Base-by-base conservation (phyloP, 1,140 invertebrate genomes). In the Sesamia nonagrioides region DNA sequence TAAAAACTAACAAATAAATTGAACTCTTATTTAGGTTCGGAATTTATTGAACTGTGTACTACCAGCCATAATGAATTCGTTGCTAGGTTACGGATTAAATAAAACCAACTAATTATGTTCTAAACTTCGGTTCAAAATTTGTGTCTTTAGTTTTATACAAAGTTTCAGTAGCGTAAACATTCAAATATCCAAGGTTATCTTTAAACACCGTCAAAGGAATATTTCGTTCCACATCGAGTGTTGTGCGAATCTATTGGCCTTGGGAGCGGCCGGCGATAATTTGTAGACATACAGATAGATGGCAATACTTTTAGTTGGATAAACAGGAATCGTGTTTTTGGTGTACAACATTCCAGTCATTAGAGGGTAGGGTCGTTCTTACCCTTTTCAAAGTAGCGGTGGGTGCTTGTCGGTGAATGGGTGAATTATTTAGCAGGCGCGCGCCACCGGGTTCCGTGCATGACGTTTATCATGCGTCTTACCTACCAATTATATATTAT, bases 351-450 rank as follows among this genome's bases (percentile, higher is more conserved):
- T 81, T 77, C 35, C 63, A 84, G 78, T 86, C 82, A 83, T 85
- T 84, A 88, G 68, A 78, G 73, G 77, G 73, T 81, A 58, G 75
- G 83, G 82, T 83, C 80, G 82, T 82, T 82, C 75, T 82, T 88
- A 87, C 84, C 85, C 85, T 86, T 89, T 89, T 88, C 85, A 88
- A 83, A 84, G 84, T 78, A 79, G 71, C 56, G 37, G 81, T 86
- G 83, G 85, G 83, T 74, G 81, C 74, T 82, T 86, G 86, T 79
- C 85, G 82, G 79, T 77, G 73, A 76, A 71, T 52, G 78, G 27
- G 58, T 91, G 89, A 89, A 91, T 92, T 87, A 92, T 92, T 92
- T 85, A 92, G 80, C 66, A 81, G 54, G 13, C 77, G 73, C 82
- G 81, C 78, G 75, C 77, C 52, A 33, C 54, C 48, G 69, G 78